Evolutionary conservation across 2,888 invertebrate species (phyloP), one percentile per base, ranked within the genome.

Genomic region (Erebia epiphron): DNA sequence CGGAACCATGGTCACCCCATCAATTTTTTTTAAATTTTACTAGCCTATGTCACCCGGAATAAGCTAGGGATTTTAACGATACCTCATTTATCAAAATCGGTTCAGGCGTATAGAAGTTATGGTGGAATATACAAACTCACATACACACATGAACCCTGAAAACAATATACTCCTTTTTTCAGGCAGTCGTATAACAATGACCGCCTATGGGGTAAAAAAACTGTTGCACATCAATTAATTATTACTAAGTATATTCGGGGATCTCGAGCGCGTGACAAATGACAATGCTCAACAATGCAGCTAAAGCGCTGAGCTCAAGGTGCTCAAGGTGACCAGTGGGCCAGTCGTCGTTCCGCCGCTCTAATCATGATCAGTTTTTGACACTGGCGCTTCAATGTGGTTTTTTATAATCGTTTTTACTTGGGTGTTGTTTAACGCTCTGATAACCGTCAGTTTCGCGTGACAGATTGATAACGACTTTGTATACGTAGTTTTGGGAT

Each of bases 401-500:
- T 35, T 35, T 7, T 2, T 13, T 21, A 21, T 21, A 21, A 26
- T 26, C 46, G 62, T 62, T 62, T 49, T 62, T 62, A 14, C 21
- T 62, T 3, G 62, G 62, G 60, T 43, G 43, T 16, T 41, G 60
- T 21, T 46, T 49, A 62, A 57, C 21, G 62, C 62, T 62, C 62
- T 62, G 62, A 62, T 62, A 21, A 21, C 21, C 18, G 62, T 16
- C 16, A 11, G 41, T 16, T n/a, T 60, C 62, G 62, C 62, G 62
- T 49, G 62, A 49, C 62, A 7, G 49, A 8, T 14, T 49, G 62
- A 62, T 62, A 62, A 62, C 18, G 14, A 49, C 62, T 49, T 61
- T 62, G 18, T 49, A 14, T 46, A 49, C 14, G 21, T 21, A 49
- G 21, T 62, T 49, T 62, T 49, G 18, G 49, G 7, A 21, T 11